phyloP scores from a whole-genome alignment of 2,113 vertebrate species.

The Tautogolabrus adspersus region DNA sequence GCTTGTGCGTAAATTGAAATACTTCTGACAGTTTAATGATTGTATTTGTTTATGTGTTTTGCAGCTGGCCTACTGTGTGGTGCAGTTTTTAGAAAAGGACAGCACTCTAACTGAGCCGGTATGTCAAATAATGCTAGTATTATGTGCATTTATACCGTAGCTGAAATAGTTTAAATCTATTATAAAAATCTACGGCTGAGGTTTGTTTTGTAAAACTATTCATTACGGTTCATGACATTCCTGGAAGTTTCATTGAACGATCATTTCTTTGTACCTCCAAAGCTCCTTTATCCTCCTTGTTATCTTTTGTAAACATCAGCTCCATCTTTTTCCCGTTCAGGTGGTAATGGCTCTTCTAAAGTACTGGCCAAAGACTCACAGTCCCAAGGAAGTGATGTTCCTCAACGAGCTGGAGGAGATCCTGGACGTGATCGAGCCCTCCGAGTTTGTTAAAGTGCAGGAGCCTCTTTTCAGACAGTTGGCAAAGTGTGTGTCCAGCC shows the following conservation, averaged over 20 bases:
- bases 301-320: background rate
- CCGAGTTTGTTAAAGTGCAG: slow-evolving; percentile 98
- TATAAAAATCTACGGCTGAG: too few relatives aligned
- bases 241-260: too few relatives aligned
- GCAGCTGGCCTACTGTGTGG: slow-evolving; percentile 96
- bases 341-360: slow-evolving; percentile 98
- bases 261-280: background rate
- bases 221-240: too few relatives aligned
- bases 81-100: slow-evolving; percentile 98
- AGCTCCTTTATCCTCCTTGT: background rate
- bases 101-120: slow-evolving; percentile 98
- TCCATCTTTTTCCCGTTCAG: slow-evolving; percentile 67
- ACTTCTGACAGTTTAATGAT: slow-evolving; percentile 6
- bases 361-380: slow-evolving; percentile 99
- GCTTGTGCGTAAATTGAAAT: slow-evolving; percentile 7
- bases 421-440: slow-evolving; percentile 96
- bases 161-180: background rate
- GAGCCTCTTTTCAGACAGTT: slow-evolving; percentile 97
- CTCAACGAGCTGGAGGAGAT: slow-evolving; percentile 97
- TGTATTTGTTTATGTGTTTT: slow-evolving; percentile 60
- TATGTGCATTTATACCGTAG: background rate
- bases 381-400: slow-evolving; percentile 99
- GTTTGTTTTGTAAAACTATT: background rate
- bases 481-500: slow-evolving; percentile 98
- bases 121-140: slow-evolving; percentile 66